These are phyloP conservation scores for Amphiprion ocellaris DNA, from an alignment of 2,113 vertebrate genomes.

Conservation along the genomic window DNA sequence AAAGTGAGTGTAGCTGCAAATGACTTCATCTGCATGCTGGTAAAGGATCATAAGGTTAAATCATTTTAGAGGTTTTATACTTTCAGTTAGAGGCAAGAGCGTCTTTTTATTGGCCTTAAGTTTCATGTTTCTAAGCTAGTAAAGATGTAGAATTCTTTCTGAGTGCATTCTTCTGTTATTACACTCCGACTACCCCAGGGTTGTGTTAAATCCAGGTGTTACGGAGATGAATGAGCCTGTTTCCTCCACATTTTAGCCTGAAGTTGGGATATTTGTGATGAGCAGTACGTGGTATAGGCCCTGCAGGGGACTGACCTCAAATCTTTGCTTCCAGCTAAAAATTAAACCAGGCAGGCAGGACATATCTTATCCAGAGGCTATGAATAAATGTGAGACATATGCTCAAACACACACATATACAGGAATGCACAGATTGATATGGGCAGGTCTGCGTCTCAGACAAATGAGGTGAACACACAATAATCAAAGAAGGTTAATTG, in stretches of 20 bases:
- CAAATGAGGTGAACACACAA: constrained; percentile 10
- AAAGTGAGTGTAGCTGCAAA: too few relatives aligned
- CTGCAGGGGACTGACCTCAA: constrained; percentile 50
- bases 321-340: constrained; percentile 38
- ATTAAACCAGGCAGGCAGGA: constrained; percentile 20
- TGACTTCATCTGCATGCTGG: too few relatives aligned
- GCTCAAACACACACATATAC: background rate
- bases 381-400: constrained; percentile 53
- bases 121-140: background rate
- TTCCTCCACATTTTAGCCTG: constrained; percentile 28
- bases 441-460: background rate
- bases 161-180: background rate
- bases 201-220: constrained; percentile 16
- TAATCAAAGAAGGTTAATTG: constrained; percentile 1
- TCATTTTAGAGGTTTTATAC: too few relatives aligned
- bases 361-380: constrained; percentile 16
- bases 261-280: constrained; percentile 36
- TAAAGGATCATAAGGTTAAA: too few relatives aligned
- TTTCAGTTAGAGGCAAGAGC: too few relatives aligned
- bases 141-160: background rate
- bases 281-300: constrained; percentile 20
- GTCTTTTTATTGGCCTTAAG: background rate
- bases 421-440: background rate
- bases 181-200: background rate
- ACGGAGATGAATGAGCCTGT: constrained; percentile 6